Evolutionary conservation across 2,113 vertebrate genomes (phyloP).

Genomic region (Scatophagus argus): DNA sequence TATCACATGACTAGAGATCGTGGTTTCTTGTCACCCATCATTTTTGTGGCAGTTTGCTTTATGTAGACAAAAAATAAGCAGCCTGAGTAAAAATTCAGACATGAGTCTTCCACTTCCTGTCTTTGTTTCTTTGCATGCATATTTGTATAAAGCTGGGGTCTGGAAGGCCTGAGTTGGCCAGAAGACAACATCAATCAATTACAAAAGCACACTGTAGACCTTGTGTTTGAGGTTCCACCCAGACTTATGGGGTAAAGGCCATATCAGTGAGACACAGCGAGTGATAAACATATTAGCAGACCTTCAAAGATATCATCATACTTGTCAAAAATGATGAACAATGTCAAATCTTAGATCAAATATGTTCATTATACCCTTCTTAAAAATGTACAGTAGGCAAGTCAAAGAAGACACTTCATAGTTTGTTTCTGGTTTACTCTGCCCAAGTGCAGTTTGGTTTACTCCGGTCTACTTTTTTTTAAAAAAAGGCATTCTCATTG

Average conservation of each 20-base stretch:
- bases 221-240: conserved; percentile 67
- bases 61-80: conserved; percentile 10
- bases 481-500: not conserved
- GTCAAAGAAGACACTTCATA: not conserved
- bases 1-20: not conserved
- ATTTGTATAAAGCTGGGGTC: conserved; percentile 62
- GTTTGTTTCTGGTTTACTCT: not conserved
- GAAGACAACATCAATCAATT: conserved; percentile 76
- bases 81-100: conserved; percentile 44
- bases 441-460: too few species aligned
- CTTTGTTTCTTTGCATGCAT: conserved; percentile 75
- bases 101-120: conserved; percentile 69
- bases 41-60: conserved; percentile 19
- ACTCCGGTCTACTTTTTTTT: not conserved
- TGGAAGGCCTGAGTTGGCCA: conserved; percentile 45
- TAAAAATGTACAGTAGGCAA: too few species aligned
- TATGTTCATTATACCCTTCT: not conserved
- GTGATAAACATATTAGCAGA: conserved; percentile 14
- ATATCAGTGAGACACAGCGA: conserved; percentile 31
- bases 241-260: conserved; percentile 40
- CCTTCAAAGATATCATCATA: not conserved
- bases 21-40: not conserved
- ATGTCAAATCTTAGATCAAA: not conserved
- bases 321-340: not conserved
- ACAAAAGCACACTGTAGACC: conserved; percentile 43